phyloP scores from a whole-genome alignment of 2,113 vertebrate species.

The Pseudois nayaur region DNA sequence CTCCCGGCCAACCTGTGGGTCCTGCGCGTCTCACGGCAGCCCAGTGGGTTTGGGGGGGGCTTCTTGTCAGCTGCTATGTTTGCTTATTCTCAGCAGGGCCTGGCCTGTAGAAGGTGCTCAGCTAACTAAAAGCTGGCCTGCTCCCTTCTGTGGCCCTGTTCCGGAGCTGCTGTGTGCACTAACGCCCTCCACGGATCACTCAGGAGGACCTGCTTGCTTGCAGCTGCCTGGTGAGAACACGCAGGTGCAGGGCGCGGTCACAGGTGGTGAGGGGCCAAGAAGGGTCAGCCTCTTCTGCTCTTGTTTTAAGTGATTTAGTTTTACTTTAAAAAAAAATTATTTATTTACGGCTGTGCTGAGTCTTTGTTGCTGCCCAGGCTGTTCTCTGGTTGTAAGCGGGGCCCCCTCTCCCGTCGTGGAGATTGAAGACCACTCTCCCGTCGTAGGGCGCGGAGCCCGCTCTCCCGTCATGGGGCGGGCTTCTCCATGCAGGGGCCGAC shows the following conservation, averaged over 20 bases:
- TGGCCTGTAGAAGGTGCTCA: neutral
- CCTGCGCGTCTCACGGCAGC: neutral
- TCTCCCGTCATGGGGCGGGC: rapidly evolving
- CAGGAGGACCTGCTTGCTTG: neutral
- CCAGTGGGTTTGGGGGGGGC: neutral
- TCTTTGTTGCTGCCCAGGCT: neutral
- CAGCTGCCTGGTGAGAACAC: neutral
- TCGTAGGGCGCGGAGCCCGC: no score
- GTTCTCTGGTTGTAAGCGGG: neutral
- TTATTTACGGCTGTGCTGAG: neutral
- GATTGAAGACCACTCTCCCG: no score
- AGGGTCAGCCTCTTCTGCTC: neutral
- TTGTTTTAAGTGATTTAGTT: neutral
- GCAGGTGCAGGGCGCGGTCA: neutral
- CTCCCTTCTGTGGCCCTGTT: neutral
- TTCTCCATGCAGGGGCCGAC: rapidly evolving
- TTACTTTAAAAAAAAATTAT: neutral
- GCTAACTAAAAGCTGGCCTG: neutral
- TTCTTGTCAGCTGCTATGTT: neutral
- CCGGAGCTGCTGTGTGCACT: neutral
- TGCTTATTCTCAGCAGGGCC: neutral
- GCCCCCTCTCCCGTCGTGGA: neutral
- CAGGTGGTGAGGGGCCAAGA: neutral
- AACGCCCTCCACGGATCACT: neutral
- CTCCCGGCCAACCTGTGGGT: neutral